A percentile compares a stretch with the other conserved stretches of the same genome.
phyloP scores from a whole-genome alignment of 1,140 invertebrate genomes.

The Pogonomyrmex californicus region DNA sequence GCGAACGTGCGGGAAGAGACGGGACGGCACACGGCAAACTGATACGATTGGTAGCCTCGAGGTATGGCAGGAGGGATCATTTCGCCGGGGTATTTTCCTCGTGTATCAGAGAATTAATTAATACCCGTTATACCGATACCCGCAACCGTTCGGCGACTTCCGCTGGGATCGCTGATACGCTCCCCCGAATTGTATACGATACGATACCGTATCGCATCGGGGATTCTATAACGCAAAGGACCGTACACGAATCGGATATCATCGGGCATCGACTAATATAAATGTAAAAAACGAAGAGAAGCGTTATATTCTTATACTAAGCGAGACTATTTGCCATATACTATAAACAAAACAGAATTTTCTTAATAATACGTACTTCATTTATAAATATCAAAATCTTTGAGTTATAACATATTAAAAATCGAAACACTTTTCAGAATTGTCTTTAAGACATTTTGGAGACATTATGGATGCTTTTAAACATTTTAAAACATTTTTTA shows the following conservation, averaged over 20 bases:
- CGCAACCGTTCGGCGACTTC: slow-evolving; percentile 62
- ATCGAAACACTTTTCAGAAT: neutral
- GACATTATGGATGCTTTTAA: too few relatives aligned
- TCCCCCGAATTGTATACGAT: slow-evolving; percentile 45
- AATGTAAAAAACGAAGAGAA: slow-evolving; percentile 9
- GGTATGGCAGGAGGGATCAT: slow-evolving; percentile 61
- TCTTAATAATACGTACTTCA: neutral
- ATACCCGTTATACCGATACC: slow-evolving; percentile 74
- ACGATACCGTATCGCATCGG: slow-evolving; percentile 60
- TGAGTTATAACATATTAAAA: neutral
- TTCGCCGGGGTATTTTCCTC: slow-evolving; percentile 62
- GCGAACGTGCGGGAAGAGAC: neutral
- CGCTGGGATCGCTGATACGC: slow-evolving; percentile 53
- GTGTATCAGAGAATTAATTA: slow-evolving; percentile 74
- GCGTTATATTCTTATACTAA: neutral
- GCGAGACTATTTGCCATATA: neutral
- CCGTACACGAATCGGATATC: slow-evolving; percentile 39
- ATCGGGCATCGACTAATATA: neutral
- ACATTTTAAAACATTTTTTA: too few relatives aligned
- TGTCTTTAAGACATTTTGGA: too few relatives aligned
- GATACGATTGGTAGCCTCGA: slow-evolving; percentile 36
- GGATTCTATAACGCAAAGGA: slow-evolving; percentile 71
- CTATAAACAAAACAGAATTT: neutral
- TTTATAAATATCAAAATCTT: neutral
- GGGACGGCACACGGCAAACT: neutral